These are phyloP conservation scores for Drosophila hydei DNA, from an alignment of 1,140 invertebrate genomes.

Conservation along the genomic window DNA sequence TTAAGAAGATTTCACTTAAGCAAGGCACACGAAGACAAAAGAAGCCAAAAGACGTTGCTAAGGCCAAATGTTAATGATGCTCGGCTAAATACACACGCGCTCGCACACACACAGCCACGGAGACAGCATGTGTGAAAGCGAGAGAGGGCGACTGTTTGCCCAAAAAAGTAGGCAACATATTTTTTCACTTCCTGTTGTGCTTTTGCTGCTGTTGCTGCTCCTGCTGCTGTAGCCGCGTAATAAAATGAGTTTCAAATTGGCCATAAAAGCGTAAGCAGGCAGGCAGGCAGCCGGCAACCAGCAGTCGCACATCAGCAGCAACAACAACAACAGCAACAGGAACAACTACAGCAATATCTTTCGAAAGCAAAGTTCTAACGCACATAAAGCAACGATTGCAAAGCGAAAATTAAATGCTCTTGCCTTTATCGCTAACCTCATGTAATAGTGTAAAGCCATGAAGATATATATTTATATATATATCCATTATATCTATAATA, in stretches of 20 bases:
- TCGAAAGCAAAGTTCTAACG: conserved; percentile 34
- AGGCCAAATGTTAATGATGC: conserved; percentile 61
- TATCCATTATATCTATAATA: neutral
- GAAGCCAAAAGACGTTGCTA: conserved; percentile 22
- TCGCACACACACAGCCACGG: neutral
- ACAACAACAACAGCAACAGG: conserved; percentile 5
- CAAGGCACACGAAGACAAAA: conserved; percentile 44
- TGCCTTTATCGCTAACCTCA: conserved; percentile 1
- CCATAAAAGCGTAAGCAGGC: conserved; percentile 59
- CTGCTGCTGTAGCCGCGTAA: conserved; percentile 31
- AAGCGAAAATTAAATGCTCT: conserved; percentile 35
- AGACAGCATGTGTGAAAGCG: neutral
- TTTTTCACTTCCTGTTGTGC: conserved; percentile 28
- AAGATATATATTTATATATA: neutral
- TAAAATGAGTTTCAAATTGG: conserved; percentile 76
- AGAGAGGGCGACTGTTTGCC: conserved; percentile 31
- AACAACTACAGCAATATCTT: conserved; percentile 22
- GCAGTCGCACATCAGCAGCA: conserved; percentile 18
- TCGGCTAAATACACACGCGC: conserved; percentile 30
- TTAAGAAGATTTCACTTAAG: conserved; percentile 77
- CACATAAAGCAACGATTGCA: conserved; percentile 6
- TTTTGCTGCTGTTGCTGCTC: conserved; percentile 6
- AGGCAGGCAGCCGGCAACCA: neutral
- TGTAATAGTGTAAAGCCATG: neutral
- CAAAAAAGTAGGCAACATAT: conserved; percentile 60